Conservation (phyloP, 2,888 invertebrate genomes). For the Epinotia bilunana region DNA sequence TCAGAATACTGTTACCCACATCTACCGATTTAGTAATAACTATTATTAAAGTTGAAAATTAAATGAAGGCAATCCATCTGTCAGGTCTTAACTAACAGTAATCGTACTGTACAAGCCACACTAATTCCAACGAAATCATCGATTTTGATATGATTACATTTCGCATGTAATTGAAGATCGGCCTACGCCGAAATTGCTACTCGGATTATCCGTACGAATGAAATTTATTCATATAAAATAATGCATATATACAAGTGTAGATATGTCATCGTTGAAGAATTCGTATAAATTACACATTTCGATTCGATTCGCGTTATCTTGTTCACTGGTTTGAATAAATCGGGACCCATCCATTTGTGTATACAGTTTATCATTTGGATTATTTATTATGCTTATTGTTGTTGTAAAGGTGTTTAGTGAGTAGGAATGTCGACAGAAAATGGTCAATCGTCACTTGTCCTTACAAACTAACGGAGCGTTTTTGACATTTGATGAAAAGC, state of each 20-base stretch:
- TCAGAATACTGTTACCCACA: too few species aligned
- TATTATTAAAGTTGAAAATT: too few species aligned
- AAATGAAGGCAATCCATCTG: too few species aligned
- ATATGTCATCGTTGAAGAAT: slow-evolving; percentile 8
- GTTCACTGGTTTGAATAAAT: slow-evolving; percentile 27
- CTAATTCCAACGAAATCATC: slow-evolving; percentile 25
- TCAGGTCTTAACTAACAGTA: too few species aligned
- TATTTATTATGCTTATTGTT: not conserved
- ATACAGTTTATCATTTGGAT: slow-evolving; percentile 7
- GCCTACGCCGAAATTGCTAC: slow-evolving; percentile 34
- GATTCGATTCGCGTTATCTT: slow-evolving; percentile 17
- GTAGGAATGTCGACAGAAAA: too few species aligned
- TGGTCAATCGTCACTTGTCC: too few species aligned
- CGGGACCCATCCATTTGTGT: not conserved
- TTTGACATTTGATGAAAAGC: too few species aligned
- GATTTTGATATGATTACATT: slow-evolving; percentile 37
- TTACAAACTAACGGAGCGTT: too few species aligned
- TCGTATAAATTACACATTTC: slow-evolving; percentile 27
- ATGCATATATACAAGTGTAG: not conserved
- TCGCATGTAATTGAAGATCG: slow-evolving; percentile 41
- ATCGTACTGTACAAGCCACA: too few species aligned
- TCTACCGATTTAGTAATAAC: too few species aligned
- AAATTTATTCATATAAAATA: slow-evolving; percentile 31
- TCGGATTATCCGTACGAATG: slow-evolving; percentile 34
- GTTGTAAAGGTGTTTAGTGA: not conserved